Evolutionary conservation across 2,888 invertebrate genomes (phyloP).

Genomic region (Agriopis marginaria): DNA sequence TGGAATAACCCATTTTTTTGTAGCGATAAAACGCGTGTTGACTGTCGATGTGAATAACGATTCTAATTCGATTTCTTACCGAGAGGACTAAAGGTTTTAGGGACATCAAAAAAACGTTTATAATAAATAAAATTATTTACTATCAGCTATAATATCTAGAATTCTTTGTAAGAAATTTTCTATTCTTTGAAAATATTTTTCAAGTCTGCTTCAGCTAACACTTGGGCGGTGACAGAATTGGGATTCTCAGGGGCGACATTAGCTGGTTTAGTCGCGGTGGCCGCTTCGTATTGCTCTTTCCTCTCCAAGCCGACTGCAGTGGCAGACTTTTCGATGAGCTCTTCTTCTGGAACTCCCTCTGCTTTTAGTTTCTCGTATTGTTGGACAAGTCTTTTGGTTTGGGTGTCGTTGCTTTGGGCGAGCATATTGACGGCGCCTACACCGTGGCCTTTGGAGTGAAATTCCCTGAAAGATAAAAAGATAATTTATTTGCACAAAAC

Average conservation of each 20-base stretch:
- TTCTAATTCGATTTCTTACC: no score
- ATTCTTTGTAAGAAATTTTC: constrained; percentile 4
- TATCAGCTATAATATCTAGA: neutral
- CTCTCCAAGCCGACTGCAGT: constrained; percentile 61
- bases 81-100: no score
- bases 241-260: constrained; percentile 52
- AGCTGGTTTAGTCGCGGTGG: constrained; percentile 49
- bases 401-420: constrained; percentile 80
- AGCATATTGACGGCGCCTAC: constrained; percentile 85
- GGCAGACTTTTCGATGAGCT: constrained; percentile 75
- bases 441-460: constrained; percentile 87
- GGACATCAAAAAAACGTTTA: no score
- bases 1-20: no score
- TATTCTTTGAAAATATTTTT: constrained; percentile 71
- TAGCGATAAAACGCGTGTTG: no score
- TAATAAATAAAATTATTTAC: constrained; percentile 9
- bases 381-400: constrained; percentile 87
- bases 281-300: constrained; percentile 50
- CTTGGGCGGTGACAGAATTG: constrained; percentile 67
- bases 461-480: constrained; percentile 88
- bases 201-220: constrained; percentile 64
- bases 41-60: no score
- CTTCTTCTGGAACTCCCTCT: constrained; percentile 83
- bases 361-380: constrained; percentile 87
- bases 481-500: no score